A percentile compares a stretch with the other conserved stretches of the same genome.
Evolutionary conservation across 2,797 vertebrate genomes (phyloP).

Genomic region (Mallotus villosus): DNA sequence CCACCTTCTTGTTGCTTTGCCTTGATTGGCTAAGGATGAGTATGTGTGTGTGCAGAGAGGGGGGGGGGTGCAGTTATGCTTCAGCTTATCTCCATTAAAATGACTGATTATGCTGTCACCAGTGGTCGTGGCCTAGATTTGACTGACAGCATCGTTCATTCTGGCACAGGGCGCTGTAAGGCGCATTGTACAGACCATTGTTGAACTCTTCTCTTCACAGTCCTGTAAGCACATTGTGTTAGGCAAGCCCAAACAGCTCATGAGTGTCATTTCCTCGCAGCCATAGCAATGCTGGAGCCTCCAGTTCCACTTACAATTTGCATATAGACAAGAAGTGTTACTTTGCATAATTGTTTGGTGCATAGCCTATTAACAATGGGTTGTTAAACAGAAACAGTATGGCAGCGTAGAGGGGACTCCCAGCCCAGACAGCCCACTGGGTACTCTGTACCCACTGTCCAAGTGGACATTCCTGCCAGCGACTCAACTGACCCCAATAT

Average conservation of each 20-base stretch:
- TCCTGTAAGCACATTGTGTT: slow-evolving; percentile 50
- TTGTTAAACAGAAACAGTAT: slow-evolving; percentile 45
- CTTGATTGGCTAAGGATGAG: slow-evolving; percentile 37
- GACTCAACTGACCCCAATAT: too few species aligned
- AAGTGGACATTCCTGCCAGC: too few species aligned
- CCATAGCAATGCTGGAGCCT: neutral
- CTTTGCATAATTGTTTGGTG: slow-evolving; percentile 42
- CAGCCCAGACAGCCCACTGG: too few species aligned
- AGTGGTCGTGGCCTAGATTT: slow-evolving; percentile 66
- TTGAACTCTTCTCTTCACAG: slow-evolving; percentile 50
- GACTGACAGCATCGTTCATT: slow-evolving; percentile 57
- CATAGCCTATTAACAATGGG: slow-evolving; percentile 48
- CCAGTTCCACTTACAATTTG: slow-evolving; percentile 56
- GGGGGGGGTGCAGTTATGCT: slow-evolving; percentile 62
- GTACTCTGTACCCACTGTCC: too few species aligned
- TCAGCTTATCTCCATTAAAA: slow-evolving; percentile 70
- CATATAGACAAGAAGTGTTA: slow-evolving; percentile 58
- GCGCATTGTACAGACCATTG: slow-evolving; percentile 52
- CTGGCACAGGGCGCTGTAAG: slow-evolving; percentile 29
- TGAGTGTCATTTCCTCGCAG: too few species aligned
- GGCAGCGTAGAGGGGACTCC: neutral
- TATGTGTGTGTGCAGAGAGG: neutral
- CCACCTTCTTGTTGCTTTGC: slow-evolving; percentile 6
- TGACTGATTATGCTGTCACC: slow-evolving; percentile 64
- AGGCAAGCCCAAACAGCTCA: slow-evolving; percentile 36